These are phyloP conservation scores for Rhabdornis inornatus DNA, from an alignment of 2,113 vertebrate species.

Conservation along the genomic window DNA sequence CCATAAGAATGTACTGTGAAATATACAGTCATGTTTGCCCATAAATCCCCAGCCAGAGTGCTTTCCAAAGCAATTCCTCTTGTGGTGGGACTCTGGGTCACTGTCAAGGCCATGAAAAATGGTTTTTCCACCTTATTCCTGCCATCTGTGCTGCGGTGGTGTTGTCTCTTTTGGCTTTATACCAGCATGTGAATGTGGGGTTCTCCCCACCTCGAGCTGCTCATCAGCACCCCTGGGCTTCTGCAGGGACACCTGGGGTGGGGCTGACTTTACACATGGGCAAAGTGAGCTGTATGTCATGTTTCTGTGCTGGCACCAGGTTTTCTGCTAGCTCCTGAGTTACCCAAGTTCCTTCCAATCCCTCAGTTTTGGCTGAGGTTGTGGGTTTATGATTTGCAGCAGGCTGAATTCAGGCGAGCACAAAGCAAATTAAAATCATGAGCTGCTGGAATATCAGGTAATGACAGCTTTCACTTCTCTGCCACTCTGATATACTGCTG, in stretches of 20 bases:
- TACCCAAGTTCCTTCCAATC: background rate
- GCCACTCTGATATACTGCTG: background rate
- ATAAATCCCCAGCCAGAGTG: constrained; percentile 35
- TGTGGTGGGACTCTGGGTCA: background rate
- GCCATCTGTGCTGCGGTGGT: background rate
- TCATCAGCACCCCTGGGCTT: background rate
- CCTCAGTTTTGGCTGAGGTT: background rate
- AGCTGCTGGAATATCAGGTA: background rate
- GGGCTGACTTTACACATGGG: background rate
- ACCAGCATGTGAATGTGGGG: background rate
- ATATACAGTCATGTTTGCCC: background rate
- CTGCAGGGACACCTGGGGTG: background rate
- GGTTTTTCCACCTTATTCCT: background rate
- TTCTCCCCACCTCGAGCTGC: background rate
- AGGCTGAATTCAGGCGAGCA: background rate
- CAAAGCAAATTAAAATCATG: background rate
- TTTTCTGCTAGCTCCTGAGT: background rate
- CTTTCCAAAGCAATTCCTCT: constrained; percentile 2
- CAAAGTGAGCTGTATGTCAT: background rate
- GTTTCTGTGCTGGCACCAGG: background rate
- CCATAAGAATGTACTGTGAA: constrained; percentile 50
- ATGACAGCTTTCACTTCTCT: background rate
- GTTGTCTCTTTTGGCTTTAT: background rate
- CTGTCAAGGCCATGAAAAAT: constrained; percentile 4
- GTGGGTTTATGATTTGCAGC: background rate